phyloP scores from a whole-genome alignment of 2,888 invertebrate genomes.

The Fragum sueziense region DNA sequence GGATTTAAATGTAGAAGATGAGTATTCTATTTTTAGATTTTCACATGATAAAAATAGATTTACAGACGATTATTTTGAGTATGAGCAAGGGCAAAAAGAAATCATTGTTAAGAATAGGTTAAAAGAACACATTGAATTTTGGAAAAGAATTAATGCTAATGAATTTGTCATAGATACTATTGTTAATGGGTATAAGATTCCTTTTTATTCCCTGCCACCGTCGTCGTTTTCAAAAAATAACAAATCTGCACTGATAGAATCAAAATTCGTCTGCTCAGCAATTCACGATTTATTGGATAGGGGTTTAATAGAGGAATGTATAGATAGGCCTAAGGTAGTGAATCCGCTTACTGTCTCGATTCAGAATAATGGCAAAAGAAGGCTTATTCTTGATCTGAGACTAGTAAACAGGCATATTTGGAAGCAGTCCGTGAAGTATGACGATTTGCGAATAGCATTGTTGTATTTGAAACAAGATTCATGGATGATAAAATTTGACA shows the following conservation, averaged over 20 bases:
- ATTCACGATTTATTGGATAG: conserved; percentile 9
- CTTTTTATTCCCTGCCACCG: background rate
- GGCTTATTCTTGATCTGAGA: conserved; percentile 8
- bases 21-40: conserved; percentile 18
- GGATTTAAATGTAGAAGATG: conserved; percentile 2
- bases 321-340: background rate
- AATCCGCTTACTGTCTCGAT: conserved; percentile 14
- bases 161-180: conserved; percentile 16
- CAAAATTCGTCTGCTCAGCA: background rate
- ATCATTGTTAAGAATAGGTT: conserved; percentile 31
- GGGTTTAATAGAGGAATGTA: conserved; percentile 6
- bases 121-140: conserved; percentile 22
- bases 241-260: background rate
- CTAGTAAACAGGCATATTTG: conserved; percentile 15
- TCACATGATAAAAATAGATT: conserved; percentile 19
- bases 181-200: conserved; percentile 18
- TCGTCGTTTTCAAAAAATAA: background rate
- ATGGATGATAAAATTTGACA: background rate
- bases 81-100: conserved; percentile 36
- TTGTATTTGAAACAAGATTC: background rate
- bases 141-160: conserved; percentile 3
- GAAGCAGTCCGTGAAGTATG: conserved; percentile 23
- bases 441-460: conserved; percentile 2
- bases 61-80: conserved; percentile 38
- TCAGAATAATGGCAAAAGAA: conserved; percentile 16